Base-by-base conservation (phyloP, 2,888 invertebrate species). In the Eupelmus urozonus region DNA sequence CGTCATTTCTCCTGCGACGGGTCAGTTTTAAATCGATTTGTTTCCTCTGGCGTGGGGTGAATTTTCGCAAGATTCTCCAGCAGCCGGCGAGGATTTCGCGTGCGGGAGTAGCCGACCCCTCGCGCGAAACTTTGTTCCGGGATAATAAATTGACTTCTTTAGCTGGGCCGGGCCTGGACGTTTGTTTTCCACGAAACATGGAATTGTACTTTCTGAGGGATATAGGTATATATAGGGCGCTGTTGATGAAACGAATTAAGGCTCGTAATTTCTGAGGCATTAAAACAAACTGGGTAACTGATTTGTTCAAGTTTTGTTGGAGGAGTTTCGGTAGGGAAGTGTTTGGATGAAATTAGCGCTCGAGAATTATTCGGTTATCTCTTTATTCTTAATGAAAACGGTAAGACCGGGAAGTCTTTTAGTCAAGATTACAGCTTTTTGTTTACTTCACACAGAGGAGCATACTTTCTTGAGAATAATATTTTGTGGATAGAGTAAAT, bases 81-180 rank as follows among this genome's bases (percentile, higher is more conserved):
- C n/a, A n/a, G n/a, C n/a, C n/a, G n/a, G n/a, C n/a, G n/a, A n/a
- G n/a, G n/a, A n/a, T n/a, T n/a, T n/a, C n/a, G n/a, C n/a, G n/a
- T n/a, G n/a, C n/a, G n/a, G n/a, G n/a, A n/a, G n/a, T 20, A n/a
- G 42, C 7, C 9, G 34, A 18, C 11, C 20, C 7, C 27, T 45
- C 45, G 9, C 3, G 34, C 16, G 45, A 66, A 66, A 66, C 51
- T 67, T 67, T 55, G 29, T 11, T 1, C 16, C 40, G 20, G 20
- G n/a, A n/a, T 60, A 60, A 70, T 70, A 60, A 59, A 70, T 70
- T 45, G 70, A 70, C 49, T 70, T 70, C 29, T 60, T 60, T 60
- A 18, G 16, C 45, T 4, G 45, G 1, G 9, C n/a, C n/a, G n/a
- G 34, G 55, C 2, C 34, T 53, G 25, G n/a, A 7, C 25, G 55